These are phyloP conservation scores for Epizoanthus ramosus DNA, from an alignment of 92 coral and sea anemone genomes.

Conservation along the genomic window DNA sequence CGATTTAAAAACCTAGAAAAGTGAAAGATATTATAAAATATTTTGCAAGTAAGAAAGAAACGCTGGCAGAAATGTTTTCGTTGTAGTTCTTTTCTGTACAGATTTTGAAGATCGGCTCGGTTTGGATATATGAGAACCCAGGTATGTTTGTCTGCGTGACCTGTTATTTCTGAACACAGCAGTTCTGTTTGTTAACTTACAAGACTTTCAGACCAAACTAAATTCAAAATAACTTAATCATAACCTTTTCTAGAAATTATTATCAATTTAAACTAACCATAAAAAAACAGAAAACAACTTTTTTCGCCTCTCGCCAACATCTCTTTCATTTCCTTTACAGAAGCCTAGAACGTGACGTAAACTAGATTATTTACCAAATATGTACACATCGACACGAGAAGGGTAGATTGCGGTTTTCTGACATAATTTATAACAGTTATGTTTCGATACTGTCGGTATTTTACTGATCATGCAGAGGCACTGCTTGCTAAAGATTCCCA, in stretches of 20 bases:
- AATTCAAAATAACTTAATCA: neutral
- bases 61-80: neutral
- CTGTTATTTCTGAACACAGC: neutral
- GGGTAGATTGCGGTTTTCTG: too few species aligned
- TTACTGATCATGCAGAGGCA: too few species aligned
- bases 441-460: too few species aligned
- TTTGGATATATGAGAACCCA: neutral
- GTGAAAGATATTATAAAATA: neutral
- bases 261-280: neutral
- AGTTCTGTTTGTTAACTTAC: conserved; percentile 10
- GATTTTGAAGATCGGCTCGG: neutral
- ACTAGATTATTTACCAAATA: neutral
- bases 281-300: neutral
- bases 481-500: too few species aligned
- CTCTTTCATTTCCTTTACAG: neutral
- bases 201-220: neutral
- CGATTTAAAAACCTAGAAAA: neutral
- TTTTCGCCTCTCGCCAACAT: conserved; percentile 1
- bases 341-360: neutral
- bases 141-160: conserved; percentile 19
- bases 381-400: neutral
- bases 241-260: neutral
- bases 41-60: neutral
- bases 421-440: too few species aligned
- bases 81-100: neutral